phyloP scores from a whole-genome alignment of 35 echinoderm and acorn worm species.

The Antedon bifida region DNA sequence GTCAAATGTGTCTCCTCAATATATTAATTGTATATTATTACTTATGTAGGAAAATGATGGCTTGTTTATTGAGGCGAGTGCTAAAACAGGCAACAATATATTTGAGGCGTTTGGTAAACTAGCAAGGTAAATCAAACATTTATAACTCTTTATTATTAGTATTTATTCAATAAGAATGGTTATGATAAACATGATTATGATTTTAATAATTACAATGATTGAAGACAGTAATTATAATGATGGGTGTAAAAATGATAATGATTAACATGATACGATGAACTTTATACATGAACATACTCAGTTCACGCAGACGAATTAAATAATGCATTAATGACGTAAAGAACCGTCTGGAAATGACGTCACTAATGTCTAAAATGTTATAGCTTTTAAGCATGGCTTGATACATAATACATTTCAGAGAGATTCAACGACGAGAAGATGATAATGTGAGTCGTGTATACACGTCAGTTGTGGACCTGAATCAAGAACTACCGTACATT shows the following conservation, averaged over 20 bases:
- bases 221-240: background rate
- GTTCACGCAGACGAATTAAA: background rate
- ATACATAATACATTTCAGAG: slow-evolving; percentile 9
- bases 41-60: slow-evolving; percentile 58
- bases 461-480: background rate
- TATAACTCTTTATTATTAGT: background rate
- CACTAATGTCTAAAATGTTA: background rate
- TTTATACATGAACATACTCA: background rate
- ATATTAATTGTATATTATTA: too few relatives aligned
- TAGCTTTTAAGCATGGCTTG: background rate
- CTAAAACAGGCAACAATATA: slow-evolving; percentile 79
- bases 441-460: slow-evolving; percentile 48
- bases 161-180: background rate
- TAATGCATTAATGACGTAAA: background rate
- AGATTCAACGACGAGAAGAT: slow-evolving; percentile 42
- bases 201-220: background rate
- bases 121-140: slow-evolving; percentile 40
- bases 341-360: background rate
- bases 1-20: too few relatives aligned
- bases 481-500: background rate
- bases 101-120: slow-evolving; percentile 87
- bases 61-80: slow-evolving; percentile 81
- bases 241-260: background rate
- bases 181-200: background rate
- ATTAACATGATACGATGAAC: background rate